Conservation (phyloP, 2,888 invertebrate species). For the Hirtodrosophila cameraria region DNA sequence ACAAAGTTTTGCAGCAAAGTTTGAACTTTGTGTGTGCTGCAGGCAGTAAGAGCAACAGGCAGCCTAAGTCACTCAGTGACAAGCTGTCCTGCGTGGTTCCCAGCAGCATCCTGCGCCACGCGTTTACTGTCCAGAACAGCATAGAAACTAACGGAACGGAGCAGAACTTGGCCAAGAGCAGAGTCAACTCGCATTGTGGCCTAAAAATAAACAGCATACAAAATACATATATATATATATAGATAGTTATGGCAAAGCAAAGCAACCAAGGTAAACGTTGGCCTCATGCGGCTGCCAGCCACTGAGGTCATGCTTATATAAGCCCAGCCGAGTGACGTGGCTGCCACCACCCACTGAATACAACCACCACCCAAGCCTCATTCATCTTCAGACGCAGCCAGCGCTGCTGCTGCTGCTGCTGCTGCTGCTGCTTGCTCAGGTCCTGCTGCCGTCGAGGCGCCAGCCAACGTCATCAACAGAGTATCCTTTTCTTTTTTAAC, state of each 20-base stretch:
- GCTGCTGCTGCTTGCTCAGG: constrained; percentile 19
- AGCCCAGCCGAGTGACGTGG: constrained; percentile 50
- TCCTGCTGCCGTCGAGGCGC: constrained; percentile 19
- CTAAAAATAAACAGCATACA: constrained; percentile 52
- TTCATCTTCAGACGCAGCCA: constrained; percentile 31
- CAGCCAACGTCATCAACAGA: constrained; percentile 63
- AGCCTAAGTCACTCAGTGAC: constrained; percentile 14
- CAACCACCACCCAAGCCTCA: constrained; percentile 1
- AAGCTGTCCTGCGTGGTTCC: neutral
- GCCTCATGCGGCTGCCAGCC: constrained; percentile 7
- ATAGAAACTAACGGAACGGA: neutral
- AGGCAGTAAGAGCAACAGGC: neutral
- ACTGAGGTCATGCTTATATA: constrained; percentile 74
- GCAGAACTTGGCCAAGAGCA: neutral
- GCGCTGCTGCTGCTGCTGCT: neutral
- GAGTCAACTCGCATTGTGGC: constrained; percentile 12
- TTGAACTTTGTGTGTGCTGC: constrained; percentile 9
- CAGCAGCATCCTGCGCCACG: too few relatives aligned
- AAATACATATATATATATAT: constrained; percentile 25
- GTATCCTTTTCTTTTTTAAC: constrained; percentile 34
- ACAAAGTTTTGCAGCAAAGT: constrained; percentile 32
- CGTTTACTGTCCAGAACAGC: too few relatives aligned
- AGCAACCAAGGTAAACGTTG: constrained; percentile 29
- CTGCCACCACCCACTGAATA: constrained; percentile 1
- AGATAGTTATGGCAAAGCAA: neutral